Base-by-base conservation (phyloP, 2,113 vertebrate species). In the Podiceps cristatus region DNA sequence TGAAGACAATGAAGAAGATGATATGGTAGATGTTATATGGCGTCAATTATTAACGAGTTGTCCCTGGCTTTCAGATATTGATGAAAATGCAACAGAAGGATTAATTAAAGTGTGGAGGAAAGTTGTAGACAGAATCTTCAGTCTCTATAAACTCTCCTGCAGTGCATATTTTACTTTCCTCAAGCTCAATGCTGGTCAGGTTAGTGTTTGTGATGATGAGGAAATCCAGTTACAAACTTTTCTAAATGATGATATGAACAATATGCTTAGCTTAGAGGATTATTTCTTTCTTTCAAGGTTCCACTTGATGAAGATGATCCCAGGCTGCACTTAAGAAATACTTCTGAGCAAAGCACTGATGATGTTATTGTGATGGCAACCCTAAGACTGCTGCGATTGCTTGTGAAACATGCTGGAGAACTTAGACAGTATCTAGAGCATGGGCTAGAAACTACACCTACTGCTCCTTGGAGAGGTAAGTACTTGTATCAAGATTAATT, bases 281-380 rank as follows among this genome's bases (percentile, higher is more conserved):
- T 84, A 73, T 83, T 73, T 88, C 16, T 80, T 52, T 91, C 22
- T 85, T 81, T 77, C 11, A 93, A 99, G 99, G 96, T 99, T 81
- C 98, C 98, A 23, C 97, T 99, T 45, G 99, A 99, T 91, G 99
- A 99, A 94, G 99, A 99, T 50, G 99, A 99, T 97, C 99, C 99
- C 5, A 99, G 99, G 75, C 91, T 99, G 42, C 99, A 98, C 94
- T 98, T 99, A 86, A 98, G 98, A 88, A 98, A 90, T 44, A 98
- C 92, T 94, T 98, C 94, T 55, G 99, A 99, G 90, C 99, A 99
- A 97, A 99, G 99, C 97, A 99, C 99, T 11, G 99, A 99, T 37
- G 99, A 99, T 19, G 98, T 99, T 37, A 99, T 99, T 19, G 99
- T 99, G 82, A 99, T 99, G 99, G 99, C 99, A 74, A 99, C 99